A percentile compares a stretch with the other conserved stretches of the same genome.
These are phyloP conservation scores for Leucozona laternaria DNA, from an alignment of 2,888 invertebrate genomes.

Conservation along the genomic window DNA sequence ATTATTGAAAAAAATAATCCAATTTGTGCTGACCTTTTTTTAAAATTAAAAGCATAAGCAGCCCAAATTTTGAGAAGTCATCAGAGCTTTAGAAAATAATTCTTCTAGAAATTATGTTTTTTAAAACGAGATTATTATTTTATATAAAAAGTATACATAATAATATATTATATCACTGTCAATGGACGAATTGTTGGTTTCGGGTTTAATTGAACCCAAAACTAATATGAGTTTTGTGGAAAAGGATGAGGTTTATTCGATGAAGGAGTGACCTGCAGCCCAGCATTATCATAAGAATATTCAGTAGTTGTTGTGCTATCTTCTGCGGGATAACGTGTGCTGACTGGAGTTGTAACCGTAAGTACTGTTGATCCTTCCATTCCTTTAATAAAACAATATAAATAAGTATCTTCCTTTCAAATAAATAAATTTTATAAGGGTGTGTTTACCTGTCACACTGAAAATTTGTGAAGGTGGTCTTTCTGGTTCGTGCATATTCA, in stretches of 20 bases:
- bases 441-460: constrained; percentile 80
- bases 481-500: constrained; percentile 80
- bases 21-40: no score
- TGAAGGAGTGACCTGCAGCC: constrained; percentile 87
- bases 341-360: constrained; percentile 89
- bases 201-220: background rate
- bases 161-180: constrained; percentile 45
- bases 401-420: background rate
- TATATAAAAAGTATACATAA: background rate
- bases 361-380: constrained; percentile 86
- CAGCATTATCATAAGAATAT: constrained; percentile 92
- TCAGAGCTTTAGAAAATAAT: no score
- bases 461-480: constrained; percentile 81
- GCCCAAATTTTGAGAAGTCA: no score
- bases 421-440: background rate
- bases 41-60: no score
- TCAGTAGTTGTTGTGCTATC: constrained; percentile 88
- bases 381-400: constrained; percentile 78
- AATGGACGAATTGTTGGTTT: constrained; percentile 60
- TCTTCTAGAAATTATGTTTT: background rate
- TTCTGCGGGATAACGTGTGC: constrained; percentile 90
- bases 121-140: background rate
- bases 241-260: constrained; percentile 79
- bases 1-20: no score
- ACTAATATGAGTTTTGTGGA: constrained; percentile 41